Conservation (phyloP, 1,140 invertebrate species). For the Dermatophagoides farinae region DNA sequence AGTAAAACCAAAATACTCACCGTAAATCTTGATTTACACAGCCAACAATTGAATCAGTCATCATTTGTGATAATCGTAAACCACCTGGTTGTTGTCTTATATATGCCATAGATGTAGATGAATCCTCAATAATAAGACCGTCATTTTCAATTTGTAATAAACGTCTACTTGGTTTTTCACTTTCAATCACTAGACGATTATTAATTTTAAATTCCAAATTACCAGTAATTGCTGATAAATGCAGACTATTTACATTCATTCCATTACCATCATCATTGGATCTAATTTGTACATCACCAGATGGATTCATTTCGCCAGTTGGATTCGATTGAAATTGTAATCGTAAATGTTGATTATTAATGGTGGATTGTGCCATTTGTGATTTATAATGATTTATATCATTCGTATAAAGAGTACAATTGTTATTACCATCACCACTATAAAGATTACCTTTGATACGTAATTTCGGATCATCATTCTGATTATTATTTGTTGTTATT, state of each 20-base stretch:
- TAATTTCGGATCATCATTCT: neutral
- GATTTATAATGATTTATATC: neutral
- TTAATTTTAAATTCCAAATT: too few relatives aligned
- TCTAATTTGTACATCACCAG: too few relatives aligned
- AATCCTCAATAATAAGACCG: neutral
- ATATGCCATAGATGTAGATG: neutral
- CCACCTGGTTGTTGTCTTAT: neutral
- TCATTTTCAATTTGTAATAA: too few relatives aligned
- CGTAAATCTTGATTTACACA: neutral
- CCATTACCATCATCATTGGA: too few relatives aligned
- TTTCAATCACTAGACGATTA: too few relatives aligned
- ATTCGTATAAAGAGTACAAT: too few relatives aligned
- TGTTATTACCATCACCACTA: neutral
- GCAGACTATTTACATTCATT: too few relatives aligned
- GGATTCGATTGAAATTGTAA: too few relatives aligned
- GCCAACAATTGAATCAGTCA: neutral
- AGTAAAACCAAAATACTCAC: neutral
- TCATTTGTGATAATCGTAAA: neutral
- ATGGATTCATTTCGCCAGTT: too few relatives aligned
- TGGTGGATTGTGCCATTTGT: neutral
- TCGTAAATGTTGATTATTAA: too few relatives aligned
- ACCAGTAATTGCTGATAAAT: too few relatives aligned
- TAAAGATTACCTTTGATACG: neutral
- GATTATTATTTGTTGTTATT: neutral
- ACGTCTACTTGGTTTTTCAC: too few relatives aligned